phyloP scores from a whole-genome alignment of 2,797 vertebrate species.

The Epinephelus malabaricus region DNA sequence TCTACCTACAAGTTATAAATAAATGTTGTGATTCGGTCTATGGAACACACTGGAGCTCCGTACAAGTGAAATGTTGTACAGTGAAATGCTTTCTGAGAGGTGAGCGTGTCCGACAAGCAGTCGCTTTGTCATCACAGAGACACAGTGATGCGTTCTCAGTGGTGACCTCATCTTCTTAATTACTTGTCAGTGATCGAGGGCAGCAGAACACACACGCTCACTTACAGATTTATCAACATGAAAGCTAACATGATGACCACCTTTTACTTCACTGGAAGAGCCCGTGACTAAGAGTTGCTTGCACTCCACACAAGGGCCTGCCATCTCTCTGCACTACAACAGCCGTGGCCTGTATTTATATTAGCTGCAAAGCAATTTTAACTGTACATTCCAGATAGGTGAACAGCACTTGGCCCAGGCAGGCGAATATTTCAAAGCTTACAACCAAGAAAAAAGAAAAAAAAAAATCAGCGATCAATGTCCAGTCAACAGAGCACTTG shows the following conservation, averaged over 20 bases:
- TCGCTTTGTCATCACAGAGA: constrained; percentile 33
- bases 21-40: background rate
- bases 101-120: constrained; percentile 21
- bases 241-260: constrained; percentile 42
- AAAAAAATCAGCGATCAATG: constrained; percentile 67
- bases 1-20: too few species aligned
- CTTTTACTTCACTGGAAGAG: constrained; percentile 45
- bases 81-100: constrained; percentile 12
- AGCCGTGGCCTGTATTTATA: constrained; percentile 79
- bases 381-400: constrained; percentile 88
- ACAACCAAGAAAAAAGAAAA: constrained; percentile 57
- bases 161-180: constrained; percentile 66
- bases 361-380: constrained; percentile 81
- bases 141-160: constrained; percentile 4
- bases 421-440: constrained; percentile 81
- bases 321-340: constrained; percentile 67
- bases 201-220: constrained; percentile 61
- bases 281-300: constrained; percentile 55
- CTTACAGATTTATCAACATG: constrained; percentile 53
- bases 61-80: background rate
- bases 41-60: background rate
- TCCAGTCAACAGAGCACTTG: constrained; percentile 78
- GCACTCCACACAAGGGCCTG: constrained; percentile 61
- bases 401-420: constrained; percentile 79
- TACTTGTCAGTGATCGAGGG: constrained; percentile 65